Conservation (phyloP, 2,113 vertebrate species). For the Casuarius casuarius region DNA sequence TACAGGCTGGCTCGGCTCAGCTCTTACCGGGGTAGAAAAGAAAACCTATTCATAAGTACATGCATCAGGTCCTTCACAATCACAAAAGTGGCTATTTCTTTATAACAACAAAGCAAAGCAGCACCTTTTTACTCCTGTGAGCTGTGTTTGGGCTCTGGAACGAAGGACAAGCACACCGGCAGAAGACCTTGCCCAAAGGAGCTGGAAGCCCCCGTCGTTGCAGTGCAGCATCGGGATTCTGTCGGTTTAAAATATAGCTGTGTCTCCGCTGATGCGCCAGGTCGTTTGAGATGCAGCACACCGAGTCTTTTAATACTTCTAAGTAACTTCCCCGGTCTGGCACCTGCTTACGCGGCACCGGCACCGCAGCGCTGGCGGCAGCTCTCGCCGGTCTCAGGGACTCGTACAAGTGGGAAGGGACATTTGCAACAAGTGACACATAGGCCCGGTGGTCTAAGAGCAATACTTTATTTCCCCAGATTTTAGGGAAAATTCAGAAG, state of each 20-base stretch:
- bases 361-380: neutral
- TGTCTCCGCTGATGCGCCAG: neutral
- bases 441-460: too few species aligned
- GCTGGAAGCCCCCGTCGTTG: neutral
- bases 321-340: neutral
- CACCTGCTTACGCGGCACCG: neutral
- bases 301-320: neutral
- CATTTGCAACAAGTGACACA: too few species aligned
- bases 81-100: neutral
- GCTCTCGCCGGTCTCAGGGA: neutral
- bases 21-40: accelerated
- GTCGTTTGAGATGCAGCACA: neutral
- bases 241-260: neutral
- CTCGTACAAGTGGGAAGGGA: neutral
- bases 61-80: neutral
- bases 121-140: neutral
- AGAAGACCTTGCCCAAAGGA: neutral
- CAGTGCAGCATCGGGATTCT: neutral
- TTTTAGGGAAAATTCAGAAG: neutral
- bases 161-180: accelerated
- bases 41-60: neutral
- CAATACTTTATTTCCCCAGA: neutral
- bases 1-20: neutral
- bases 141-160: neutral
- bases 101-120: neutral